Evolutionary conservation across 2,888 invertebrate genomes (phyloP).

Genomic region (Octonoba sinensis): DNA sequence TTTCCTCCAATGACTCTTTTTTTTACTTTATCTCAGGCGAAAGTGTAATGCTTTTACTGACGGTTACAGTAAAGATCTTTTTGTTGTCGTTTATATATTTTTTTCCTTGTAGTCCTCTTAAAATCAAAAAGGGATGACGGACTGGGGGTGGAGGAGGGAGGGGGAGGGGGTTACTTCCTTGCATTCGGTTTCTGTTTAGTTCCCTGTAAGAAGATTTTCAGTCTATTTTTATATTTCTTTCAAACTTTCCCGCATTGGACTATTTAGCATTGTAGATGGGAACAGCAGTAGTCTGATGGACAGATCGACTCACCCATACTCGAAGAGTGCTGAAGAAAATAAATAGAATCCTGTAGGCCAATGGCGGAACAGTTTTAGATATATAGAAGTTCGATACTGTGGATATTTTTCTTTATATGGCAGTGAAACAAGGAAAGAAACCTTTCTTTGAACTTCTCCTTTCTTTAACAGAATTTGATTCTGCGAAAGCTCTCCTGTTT

Average conservation of each 20-base stretch:
- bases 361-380: constrained; percentile 52
- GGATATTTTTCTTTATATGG: constrained; percentile 6
- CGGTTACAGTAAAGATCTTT: constrained; percentile 51
- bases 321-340: background rate
- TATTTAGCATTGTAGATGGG: constrained; percentile 56
- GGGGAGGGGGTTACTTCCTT: constrained; percentile 2
- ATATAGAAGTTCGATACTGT: constrained; percentile 47
- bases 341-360: constrained; percentile 27
- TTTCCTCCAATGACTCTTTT: constrained; percentile 23
- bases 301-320: constrained; percentile 8
- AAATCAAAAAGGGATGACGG: constrained; percentile 12
- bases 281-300: constrained; percentile 40
- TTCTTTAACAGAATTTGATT: constrained; percentile 43
- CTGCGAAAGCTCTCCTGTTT: constrained; percentile 6
- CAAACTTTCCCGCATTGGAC: constrained; percentile 5
- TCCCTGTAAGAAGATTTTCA: background rate
- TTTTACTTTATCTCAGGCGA: constrained; percentile 36
- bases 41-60: constrained; percentile 63
- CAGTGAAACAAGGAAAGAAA: background rate
- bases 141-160: background rate
- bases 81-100: constrained; percentile 50
- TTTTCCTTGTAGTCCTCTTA: constrained; percentile 2
- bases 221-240: constrained; percentile 9
- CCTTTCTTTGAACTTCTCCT: background rate
- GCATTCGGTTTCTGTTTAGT: constrained; percentile 11